Base-by-base conservation (phyloP, 1,140 invertebrate species). In the Brachionus koreanus region DNA sequence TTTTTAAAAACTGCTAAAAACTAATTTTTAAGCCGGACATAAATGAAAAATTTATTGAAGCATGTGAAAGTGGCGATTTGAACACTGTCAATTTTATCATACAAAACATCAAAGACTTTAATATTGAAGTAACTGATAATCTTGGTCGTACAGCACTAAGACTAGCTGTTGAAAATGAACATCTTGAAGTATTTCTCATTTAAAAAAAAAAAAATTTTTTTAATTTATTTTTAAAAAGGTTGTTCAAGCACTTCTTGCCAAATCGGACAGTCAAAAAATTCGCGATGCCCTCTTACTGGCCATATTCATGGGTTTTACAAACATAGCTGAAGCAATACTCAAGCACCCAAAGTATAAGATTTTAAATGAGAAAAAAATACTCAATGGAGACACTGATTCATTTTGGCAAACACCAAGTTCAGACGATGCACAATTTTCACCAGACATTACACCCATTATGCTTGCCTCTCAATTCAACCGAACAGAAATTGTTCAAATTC, bases 281-380 rank as follows among this genome's bases (percentile, higher is more conserved):
- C 86, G 88, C 65, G 86, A 88, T 82, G 87, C 87, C 6, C 84
- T 88, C 1, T 83, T 88, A 10, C 85, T 87, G 52, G 87, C 87
- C 37, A 88, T 88, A 39, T 87, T 86, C 82, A 84, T 86, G n/a
- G 87, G 87, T 5, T 86, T 87, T 82, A 86, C 86, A 85, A 85
- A 86, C 76, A 88, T 88, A 33, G 87, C 86, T 5, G 87, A 88
- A 83, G 85, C 85, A 0, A 86, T 88, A 65, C 83, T 88, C 10
- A 87, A 87, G 83, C 86, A 87, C 84, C 85, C 85, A 13, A 86
- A 86, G 77, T 87, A 88, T 83, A 72, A 72, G 61, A 72, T 72
- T 7, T 82, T 82, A 74, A 72, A 69, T 75, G 82, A 82, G 13
- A 72, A 63, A 25, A 52, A 69, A 82, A 39, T 82, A n/a, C 33